A percentile compares a stretch with the other conserved stretches of the same genome.
These are phyloP conservation scores for Heterotis niloticus DNA, from an alignment of 2,113 vertebrate genomes.

Conservation along the genomic window DNA sequence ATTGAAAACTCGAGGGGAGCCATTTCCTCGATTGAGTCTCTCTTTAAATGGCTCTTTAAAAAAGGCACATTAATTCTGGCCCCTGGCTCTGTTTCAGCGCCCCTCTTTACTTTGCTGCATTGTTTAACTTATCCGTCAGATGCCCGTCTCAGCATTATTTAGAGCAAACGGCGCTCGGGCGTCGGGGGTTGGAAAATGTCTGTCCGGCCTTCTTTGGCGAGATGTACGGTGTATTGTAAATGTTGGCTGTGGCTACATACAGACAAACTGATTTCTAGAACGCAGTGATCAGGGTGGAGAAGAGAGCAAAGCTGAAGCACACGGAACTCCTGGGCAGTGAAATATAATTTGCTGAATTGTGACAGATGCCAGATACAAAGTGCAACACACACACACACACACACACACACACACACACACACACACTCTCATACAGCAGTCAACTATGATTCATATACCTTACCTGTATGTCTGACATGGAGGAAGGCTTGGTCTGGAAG, in stretches of 20 bases:
- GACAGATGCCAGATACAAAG: not conserved
- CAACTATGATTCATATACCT: slow-evolving; percentile 13
- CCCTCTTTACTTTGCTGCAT: not conserved
- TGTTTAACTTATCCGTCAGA: slow-evolving; percentile 9
- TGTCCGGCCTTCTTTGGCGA: not conserved
- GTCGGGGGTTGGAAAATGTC: not conserved
- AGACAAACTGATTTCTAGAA: not conserved
- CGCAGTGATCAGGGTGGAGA: no score
- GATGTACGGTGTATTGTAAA: not conserved
- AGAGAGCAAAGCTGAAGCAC: no score
- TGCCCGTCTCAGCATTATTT: slow-evolving; percentile 15
- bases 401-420: not conserved
- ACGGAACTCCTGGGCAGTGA: not conserved
- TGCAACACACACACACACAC: not conserved
- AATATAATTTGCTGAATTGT: not conserved
- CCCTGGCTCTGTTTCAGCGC: slow-evolving; percentile 11
- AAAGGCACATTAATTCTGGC: slow-evolving; percentile 22
- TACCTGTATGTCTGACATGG: slow-evolving; percentile 53
- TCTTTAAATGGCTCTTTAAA: slow-evolving; percentile 5
- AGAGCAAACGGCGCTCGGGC: not conserved
- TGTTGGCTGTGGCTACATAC: not conserved
- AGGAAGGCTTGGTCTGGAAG: slow-evolving; percentile 42
- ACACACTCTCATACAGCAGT: not conserved
- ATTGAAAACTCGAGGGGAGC: slow-evolving; percentile 28
- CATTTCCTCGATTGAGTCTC: slow-evolving; percentile 25